Evolutionary conservation across 2,888 invertebrate species (phyloP).

Genomic region (Loripinus fragilis): DNA sequence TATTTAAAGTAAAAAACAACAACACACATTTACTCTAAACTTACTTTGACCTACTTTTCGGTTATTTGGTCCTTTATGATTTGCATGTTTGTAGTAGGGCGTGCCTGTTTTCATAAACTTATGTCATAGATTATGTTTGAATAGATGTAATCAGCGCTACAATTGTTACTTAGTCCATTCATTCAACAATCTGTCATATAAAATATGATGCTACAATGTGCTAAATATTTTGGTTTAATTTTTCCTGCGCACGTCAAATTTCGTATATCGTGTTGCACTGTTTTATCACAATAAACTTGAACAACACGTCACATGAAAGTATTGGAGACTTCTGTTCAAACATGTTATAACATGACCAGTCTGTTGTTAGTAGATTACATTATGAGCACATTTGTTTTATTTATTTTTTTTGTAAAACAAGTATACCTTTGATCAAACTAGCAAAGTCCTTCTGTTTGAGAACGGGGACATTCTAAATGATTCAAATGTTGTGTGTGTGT

Average conservation of each 20-base stretch:
- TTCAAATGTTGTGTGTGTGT: no score
- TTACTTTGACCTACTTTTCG: neutral
- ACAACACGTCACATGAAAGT: no score
- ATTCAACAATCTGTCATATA: neutral
- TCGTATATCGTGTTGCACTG: neutral
- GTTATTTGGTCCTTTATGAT: neutral
- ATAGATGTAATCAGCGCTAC: neutral
- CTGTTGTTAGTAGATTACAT: no score
- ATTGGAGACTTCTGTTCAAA: no score
- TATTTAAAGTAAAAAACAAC: no score
- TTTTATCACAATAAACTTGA: neutral
- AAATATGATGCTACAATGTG: slow-evolving; percentile 10
- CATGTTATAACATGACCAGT: no score
- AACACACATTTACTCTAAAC: no score
- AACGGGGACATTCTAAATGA: no score
- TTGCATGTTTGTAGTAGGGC: neutral
- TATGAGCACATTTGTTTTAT: no score
- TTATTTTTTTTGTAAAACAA: no score
- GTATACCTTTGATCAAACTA: no score
- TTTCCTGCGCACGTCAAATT: slow-evolving; percentile 2
- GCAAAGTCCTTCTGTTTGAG: no score
- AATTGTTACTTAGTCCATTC: slow-evolving; percentile 1
- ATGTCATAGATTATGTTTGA: slow-evolving; percentile 12
- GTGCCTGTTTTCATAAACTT: slow-evolving; percentile 4
- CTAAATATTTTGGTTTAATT: slow-evolving; percentile 13